These are phyloP conservation scores for Zaprionus davidi DNA, from an alignment of 1,140 invertebrate genomes.

Conservation along the genomic window DNA sequence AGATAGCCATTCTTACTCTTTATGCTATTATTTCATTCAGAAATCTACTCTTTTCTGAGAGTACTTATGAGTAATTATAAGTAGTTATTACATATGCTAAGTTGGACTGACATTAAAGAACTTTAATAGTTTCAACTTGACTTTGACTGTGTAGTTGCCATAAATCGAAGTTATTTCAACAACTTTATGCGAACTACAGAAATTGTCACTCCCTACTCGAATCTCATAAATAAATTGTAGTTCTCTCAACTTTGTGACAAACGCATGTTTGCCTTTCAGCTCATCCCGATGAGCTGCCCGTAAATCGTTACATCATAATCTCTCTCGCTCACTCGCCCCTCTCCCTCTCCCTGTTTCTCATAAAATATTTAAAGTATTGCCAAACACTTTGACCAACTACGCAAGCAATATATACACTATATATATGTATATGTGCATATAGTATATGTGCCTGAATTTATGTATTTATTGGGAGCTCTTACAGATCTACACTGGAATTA, in stretches of 20 bases:
- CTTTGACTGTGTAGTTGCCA: background rate
- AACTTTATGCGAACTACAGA: background rate
- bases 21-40: too few species aligned
- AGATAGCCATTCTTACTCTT: too few species aligned
- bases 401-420: slow-evolving; percentile 14
- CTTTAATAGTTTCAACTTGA: background rate
- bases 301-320: slow-evolving; percentile 67
- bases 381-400: slow-evolving; percentile 58
- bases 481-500: slow-evolving; percentile 42
- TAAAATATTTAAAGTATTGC: slow-evolving; percentile 69
- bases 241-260: slow-evolving; percentile 45
- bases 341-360: slow-evolving; percentile 8
- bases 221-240: slow-evolving; percentile 42
- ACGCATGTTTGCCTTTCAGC: slow-evolving; percentile 49
- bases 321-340: background rate
- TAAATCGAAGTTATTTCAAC: background rate
- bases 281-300: slow-evolving; percentile 53
- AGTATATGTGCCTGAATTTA: slow-evolving; percentile 29
- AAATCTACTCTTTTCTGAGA: too few species aligned
- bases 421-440: slow-evolving; percentile 7
- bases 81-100: too few species aligned
- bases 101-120: background rate
- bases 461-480: slow-evolving; percentile 46
- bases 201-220: background rate
- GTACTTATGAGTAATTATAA: too few species aligned